A percentile compares a stretch with the other conserved stretches of the same genome.
phyloP scores from a whole-genome alignment of 2,113 vertebrate genomes.

The Tricholaema leucomelas region DNA sequence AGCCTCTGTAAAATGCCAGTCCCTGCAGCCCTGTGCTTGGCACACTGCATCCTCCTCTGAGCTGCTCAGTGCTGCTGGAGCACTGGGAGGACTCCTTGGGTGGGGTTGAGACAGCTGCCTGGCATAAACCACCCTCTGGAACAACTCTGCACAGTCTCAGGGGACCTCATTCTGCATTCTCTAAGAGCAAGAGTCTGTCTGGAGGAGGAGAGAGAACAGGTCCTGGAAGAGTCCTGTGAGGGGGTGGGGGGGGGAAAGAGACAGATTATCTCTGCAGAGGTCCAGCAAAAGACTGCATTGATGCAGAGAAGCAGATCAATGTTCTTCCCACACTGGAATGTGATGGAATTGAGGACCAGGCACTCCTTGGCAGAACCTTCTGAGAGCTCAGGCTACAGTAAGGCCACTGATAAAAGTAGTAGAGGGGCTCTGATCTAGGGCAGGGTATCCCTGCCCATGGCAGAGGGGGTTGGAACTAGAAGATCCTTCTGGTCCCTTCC shows the following conservation, averaged over 20 bases:
- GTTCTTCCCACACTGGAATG: background rate
- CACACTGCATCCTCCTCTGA: background rate
- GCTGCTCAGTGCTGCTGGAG: background rate
- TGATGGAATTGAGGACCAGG: background rate
- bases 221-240: background rate
- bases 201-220: background rate
- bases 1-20: background rate
- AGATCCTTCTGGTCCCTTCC: no score
- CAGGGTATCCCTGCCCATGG: no score
- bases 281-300: background rate
- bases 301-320: background rate
- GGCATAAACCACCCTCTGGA: background rate
- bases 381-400: background rate
- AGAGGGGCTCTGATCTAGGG: no score
- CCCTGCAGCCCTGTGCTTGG: background rate
- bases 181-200: background rate
- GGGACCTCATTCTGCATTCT: background rate
- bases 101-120: background rate
- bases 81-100: background rate
- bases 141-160: background rate
- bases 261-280: background rate
- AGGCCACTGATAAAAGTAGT: rapidly evolving
- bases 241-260: background rate
- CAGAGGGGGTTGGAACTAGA: no score
- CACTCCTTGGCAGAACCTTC: background rate